phyloP scores from a whole-genome alignment of 2,113 vertebrate genomes.

The Oxyura jamaicensis region DNA sequence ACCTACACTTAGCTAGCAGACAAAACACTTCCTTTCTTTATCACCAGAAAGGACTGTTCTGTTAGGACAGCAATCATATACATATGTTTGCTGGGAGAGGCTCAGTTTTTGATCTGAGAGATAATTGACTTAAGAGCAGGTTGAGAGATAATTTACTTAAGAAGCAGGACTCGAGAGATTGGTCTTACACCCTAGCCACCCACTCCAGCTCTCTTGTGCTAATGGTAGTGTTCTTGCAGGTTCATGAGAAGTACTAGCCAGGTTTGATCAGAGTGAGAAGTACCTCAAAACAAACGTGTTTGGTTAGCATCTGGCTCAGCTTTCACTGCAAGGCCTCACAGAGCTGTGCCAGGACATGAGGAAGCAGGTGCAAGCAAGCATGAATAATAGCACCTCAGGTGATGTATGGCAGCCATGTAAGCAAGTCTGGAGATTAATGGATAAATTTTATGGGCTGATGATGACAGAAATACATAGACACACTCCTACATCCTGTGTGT shows the following conservation, averaged over 20 bases:
- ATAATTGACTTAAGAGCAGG: no score
- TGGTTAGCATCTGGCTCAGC: not conserved
- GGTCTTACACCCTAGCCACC: not conserved
- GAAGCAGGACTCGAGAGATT: not conserved
- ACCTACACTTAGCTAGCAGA: not conserved
- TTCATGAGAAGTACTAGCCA: not conserved
- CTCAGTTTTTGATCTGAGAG: no score
- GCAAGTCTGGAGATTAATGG: not conserved
- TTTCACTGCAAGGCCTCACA: not conserved
- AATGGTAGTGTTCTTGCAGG: not conserved
- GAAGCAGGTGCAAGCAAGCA: not conserved
- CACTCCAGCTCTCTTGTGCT: not conserved
- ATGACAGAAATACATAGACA: not conserved
- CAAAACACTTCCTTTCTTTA: conserved; percentile 20
- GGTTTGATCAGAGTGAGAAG: not conserved
- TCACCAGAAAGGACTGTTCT: conserved; percentile 37
- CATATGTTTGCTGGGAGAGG: no score
- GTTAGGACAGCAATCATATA: conserved; percentile 35
- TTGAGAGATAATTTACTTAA: no score
- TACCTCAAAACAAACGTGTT: not conserved
- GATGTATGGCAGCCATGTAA: no score
- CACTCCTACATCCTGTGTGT: not conserved
- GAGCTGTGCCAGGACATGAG: not conserved
- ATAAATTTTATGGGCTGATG: not conserved
- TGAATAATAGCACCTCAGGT: not conserved